Evolutionary conservation across 2,113 vertebrate genomes (phyloP), one percentile per base, ranked within the genome.

Genomic region (Gracilinanus agilis): DNA sequence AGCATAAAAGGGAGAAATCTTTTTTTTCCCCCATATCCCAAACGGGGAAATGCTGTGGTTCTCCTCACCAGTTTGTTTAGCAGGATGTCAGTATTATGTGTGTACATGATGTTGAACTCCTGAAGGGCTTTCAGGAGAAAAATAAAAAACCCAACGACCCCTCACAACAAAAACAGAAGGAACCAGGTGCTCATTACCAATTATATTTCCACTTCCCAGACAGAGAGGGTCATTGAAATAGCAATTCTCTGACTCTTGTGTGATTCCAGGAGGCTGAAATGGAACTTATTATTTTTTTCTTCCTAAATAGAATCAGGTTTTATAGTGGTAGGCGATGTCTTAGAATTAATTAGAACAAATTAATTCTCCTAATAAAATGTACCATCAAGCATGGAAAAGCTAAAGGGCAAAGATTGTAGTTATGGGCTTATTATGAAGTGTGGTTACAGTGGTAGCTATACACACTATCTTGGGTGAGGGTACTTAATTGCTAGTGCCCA

Each of bases 271-370:
- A 16, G 3, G 3, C n/a, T 83, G n/a, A 88, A 92, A 92, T 83
- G 34, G 55, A 92, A 29, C 9, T 24, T 75, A 25, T 23, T 75
- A 49, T 91, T 88, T 94, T 92, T 83, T 89, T 24, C 67, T 83
- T 40, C 19, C 53, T 90, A 93, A 93, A 29, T 56, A 55, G 53
- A 89, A 93, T 93, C 21, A 25, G 58, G n/a, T 92, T 89, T 90
- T 83, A 91, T 56, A 54, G 75, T 96, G 55, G 44, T 56, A 94
- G 55, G 21, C 24, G 90, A 23, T 56, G 44, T 91, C 93, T 96
- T 93, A 88, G 93, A 91, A 94, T 94, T 95, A 94, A 94, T 94
- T 92, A 91, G 29, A 91, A 93, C 88, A 93, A 95, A 96, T 96
- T 92, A 91, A 91, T 92, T 96, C 54, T 83, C 92, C 91, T 93